Conservation (phyloP, 2,113 vertebrate species). For the Corythaixoides concolor region DNA sequence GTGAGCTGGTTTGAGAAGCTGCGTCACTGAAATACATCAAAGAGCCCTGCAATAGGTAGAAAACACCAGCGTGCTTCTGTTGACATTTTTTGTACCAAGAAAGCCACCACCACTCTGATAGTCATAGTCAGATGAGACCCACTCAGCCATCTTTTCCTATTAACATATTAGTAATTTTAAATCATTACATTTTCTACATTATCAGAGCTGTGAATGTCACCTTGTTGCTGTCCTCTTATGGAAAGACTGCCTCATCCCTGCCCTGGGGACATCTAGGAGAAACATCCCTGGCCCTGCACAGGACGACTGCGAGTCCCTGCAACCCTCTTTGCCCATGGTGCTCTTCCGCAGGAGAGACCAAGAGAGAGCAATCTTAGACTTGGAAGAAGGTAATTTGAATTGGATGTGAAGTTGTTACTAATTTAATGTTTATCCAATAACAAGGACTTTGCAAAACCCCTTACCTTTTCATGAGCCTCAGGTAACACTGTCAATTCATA, state of each 20-base stretch:
- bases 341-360: neutral
- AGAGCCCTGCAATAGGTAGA: neutral
- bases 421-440: conserved; percentile 75
- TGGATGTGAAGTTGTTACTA: conserved; percentile 67
- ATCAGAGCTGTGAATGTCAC: neutral
- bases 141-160: neutral
- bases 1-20: neutral
- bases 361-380: neutral
- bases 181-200: neutral
- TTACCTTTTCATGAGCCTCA: conserved; percentile 70
- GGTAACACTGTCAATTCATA: conserved; percentile 78
- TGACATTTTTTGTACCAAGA: neutral
- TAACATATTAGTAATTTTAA: neutral
- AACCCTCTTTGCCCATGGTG: neutral
- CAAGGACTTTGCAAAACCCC: conserved; percentile 66
- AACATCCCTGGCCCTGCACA: fast-evolving
- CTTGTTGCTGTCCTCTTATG: neutral
- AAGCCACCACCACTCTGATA: neutral
- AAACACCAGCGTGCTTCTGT: neutral
- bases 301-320: neutral
- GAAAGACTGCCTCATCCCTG: neutral
- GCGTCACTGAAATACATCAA: neutral
- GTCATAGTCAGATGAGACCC: neutral
- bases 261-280: neutral
- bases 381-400: conserved; percentile 56